These are phyloP conservation scores for Phataginus tricuspis DNA, from an alignment of 2,797 vertebrate species.

Conservation along the genomic window DNA sequence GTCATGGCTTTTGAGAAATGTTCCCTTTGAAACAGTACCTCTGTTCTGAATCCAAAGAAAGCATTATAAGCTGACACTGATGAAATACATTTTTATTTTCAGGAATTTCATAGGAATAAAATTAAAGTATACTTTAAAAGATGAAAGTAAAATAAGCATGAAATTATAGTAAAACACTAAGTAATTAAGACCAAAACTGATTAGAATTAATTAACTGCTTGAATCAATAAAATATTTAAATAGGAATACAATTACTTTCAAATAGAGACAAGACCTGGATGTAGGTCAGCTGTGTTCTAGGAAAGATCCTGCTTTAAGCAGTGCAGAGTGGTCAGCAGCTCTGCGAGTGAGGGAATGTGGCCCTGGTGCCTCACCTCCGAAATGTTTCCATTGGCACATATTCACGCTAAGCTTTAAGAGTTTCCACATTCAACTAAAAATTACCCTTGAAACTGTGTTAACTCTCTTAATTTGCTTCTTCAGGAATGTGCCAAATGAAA, in stretches of 20 bases:
- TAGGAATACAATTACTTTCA: neutral
- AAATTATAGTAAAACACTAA: neutral
- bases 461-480: neutral
- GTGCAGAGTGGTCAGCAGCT: neutral
- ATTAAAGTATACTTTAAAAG: neutral
- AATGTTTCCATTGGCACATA: neutral
- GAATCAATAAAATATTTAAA: slow-evolving; percentile 3
- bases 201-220: neutral
- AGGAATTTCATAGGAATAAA: neutral
- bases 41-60: neutral
- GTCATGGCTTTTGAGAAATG: neutral
- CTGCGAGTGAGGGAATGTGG: neutral
- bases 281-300: neutral
- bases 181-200: neutral
- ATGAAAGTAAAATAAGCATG: neutral
- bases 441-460: neutral
- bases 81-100: slow-evolving; percentile 8
- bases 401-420: neutral
- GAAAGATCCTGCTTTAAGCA: neutral
- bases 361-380: neutral
- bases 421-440: neutral
- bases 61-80: neutral
- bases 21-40: neutral
- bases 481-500: neutral
- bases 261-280: neutral